Base-by-base conservation (phyloP, 2,888 invertebrate genomes). In the Pogonocherus hispidulus region DNA sequence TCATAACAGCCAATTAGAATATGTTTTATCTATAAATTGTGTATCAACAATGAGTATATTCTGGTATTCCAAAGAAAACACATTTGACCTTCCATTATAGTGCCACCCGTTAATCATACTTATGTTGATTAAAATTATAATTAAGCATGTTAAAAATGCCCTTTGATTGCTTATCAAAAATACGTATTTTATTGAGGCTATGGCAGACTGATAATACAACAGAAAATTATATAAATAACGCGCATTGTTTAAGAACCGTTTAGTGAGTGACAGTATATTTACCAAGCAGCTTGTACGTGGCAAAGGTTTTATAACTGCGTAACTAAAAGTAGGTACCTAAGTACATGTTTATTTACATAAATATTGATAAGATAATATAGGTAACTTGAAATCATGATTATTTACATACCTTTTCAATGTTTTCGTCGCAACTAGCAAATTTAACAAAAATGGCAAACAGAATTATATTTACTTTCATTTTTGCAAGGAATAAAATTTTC, bases 41-140 rank as follows among this genome's bases (percentile, higher is more conserved):
- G 18, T 41, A 37, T 37, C 22, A 41, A 55, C 20, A 14, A 52
- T 11, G 18, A 18, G 18, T 52, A 20, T 22, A 2, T 14, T 41
- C n/a, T 55, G 55, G 20, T 14, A 19, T 41, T 49, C 37, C 14
- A 62, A 70, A 55, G 22, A 63, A 66, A 70, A 71, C 37, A 60
- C 20, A 68, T 63, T 63, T 69, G 72, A 71, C 74, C 74, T 67
- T 62, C 56, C 54, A 70, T 64, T 62, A 67, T 63, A 63, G 56
- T 56, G 27, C 68, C 64, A 70, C 67, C 71, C 63, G 52, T 54
- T 63, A 54, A 64, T 52, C 70, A 59, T 52, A 18, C 8, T 41
- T 14, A 62, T 57, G 41, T 18, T 54, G 47, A 63, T 63, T 63
- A 63, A 47, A 44, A 54, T 59, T 18, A 22, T 46, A 54, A 55